Evolutionary conservation across 2,888 invertebrate genomes (phyloP).

Genomic region (Dasysyrphus tricinctus): DNA sequence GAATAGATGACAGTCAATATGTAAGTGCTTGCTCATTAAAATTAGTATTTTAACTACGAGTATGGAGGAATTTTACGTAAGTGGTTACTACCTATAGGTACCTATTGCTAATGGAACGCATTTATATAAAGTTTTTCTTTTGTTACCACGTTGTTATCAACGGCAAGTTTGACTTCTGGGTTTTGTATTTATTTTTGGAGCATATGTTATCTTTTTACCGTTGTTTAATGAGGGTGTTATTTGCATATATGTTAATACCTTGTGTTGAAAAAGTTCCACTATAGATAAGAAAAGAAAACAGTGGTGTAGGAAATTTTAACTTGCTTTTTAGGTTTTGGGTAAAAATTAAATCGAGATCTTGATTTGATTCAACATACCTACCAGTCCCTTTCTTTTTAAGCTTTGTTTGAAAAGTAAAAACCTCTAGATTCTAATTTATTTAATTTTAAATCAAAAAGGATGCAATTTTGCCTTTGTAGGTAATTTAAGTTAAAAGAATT

Average conservation of each 20-base stretch:
- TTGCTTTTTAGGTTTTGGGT: not conserved
- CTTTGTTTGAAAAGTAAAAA: no score
- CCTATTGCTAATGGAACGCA: not conserved
- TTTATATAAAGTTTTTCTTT: not conserved
- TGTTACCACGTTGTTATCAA: not conserved
- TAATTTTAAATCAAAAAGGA: no score
- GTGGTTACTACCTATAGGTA: not conserved
- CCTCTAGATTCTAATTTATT: no score
- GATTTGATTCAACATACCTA: no score
- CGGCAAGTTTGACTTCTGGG: not conserved
- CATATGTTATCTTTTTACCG: slow-evolving; percentile 2
- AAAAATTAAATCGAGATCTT: no score
- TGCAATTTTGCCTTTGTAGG: no score
- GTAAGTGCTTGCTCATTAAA: slow-evolving; percentile 12
- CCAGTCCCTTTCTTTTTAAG: no score
- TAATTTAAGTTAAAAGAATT: no score
- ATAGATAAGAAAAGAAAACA: not conserved
- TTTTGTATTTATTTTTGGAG: not conserved
- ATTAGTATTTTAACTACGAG: not conserved
- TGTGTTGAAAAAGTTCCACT: not conserved
- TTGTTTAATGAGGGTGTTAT: not conserved
- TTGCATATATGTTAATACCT: slow-evolving; percentile 1
- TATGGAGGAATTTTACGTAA: not conserved
- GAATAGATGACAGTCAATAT: slow-evolving; percentile 15
- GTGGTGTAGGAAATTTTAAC: not conserved